Evolutionary conservation across 2,888 invertebrate species (phyloP), one percentile per base, ranked within the genome.

Genomic region (Chloroclysta siterata): DNA sequence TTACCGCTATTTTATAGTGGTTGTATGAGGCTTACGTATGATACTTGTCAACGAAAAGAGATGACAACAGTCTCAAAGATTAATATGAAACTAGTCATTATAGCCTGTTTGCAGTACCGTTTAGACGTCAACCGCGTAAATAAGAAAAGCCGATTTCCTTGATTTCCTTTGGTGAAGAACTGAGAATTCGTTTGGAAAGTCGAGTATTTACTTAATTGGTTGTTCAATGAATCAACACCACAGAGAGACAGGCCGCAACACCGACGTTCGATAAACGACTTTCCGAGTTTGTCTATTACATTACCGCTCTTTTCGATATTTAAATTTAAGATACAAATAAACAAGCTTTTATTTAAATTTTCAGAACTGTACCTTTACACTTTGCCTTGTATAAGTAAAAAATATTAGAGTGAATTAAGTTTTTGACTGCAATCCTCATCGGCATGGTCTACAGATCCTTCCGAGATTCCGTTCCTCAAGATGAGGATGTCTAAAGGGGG

Each of bases 81-180:
- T n/a, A n/a, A n/a, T n/a, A n/a, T n/a, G 4, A 29, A 33, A 33
- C 33, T 6, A 33, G 29, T 8, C 33, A 33, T 33, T 33, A 33
- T 6, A 33, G 6, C 33, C 33, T 13, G 47, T 22, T 47, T 17
- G 13, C 22, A 47, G 22, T n/a, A 48, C 28, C 13, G 13, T 48
- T 48, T 48, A 48, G 47, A 10, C 22, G 47, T 28, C 8, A 44
- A 29, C 15, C 44, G 36, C 11, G 36, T 54, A 22, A 17, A 47
- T 47, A 22, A 17, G 36, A 47, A 46, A 13, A 55, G 55, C 17
- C 55, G 10, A 5, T 14, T 28, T 42, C n/a, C 22, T 75, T 75
- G 73, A 70, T 69, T 65, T 28, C 5, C 58, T 60, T 63, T 65
- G 17, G 41, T 64, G 65, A 47, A 15, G 51, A 39, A 44, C 17